phyloP scores from a whole-genome alignment of 2,797 vertebrate species.

The Alectoris magna region DNA sequence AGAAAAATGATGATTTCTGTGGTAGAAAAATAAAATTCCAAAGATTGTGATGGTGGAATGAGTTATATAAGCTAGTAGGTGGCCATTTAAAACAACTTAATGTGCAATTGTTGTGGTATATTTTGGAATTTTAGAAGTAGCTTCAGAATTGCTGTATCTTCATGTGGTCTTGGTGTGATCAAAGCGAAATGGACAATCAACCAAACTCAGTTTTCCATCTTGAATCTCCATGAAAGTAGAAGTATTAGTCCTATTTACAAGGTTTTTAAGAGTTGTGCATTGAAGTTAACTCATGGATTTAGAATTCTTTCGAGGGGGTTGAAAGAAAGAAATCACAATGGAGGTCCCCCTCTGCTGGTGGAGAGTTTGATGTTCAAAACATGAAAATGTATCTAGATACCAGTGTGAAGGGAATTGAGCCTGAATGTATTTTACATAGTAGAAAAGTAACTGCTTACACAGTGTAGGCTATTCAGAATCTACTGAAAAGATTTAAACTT shows the following conservation, averaged over 20 bases:
- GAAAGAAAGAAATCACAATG: constrained; percentile 35
- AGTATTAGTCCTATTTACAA: not conserved
- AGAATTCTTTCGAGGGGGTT: constrained; percentile 14
- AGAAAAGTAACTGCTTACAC: not conserved
- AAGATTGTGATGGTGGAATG: not conserved
- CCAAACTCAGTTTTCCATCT: constrained; percentile 3
- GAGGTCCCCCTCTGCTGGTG: constrained; percentile 36
- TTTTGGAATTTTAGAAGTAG: not conserved
- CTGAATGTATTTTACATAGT: not conserved
- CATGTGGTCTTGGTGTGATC: constrained; percentile 17
- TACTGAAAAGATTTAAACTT: not conserved
- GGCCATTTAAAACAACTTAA: constrained; percentile 22
- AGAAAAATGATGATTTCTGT: not conserved
- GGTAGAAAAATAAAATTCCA: not conserved
- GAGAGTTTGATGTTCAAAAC: not conserved
- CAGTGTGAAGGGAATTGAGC: not conserved
- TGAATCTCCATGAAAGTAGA: not conserved
- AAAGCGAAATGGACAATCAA: constrained; percentile 23
- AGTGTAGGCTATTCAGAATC: not conserved
- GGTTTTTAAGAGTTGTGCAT: not conserved
- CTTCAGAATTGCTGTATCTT: constrained; percentile 39
- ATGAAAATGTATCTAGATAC: not conserved
- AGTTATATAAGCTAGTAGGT: not conserved
- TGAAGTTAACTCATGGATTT: constrained; percentile 39
- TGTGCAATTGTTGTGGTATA: not conserved